phyloP scores from a whole-genome alignment of 2,888 invertebrate species.

The Cryptocephalus moraei region DNA sequence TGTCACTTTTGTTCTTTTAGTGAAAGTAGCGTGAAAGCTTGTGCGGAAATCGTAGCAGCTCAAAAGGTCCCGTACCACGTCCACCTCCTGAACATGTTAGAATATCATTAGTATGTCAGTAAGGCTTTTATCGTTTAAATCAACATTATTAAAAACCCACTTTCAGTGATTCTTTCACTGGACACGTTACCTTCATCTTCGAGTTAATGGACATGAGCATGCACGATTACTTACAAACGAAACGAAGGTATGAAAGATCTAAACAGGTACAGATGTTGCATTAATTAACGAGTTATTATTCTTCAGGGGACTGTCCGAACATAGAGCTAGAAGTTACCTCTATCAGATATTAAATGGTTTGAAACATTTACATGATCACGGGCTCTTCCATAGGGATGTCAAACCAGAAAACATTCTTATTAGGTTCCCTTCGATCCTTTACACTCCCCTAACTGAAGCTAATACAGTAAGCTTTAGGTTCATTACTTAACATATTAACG shows the following conservation, averaged over 20 bases:
- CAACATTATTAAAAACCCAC: constrained; percentile 8
- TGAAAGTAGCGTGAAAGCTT: constrained; percentile 38
- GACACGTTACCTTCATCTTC: constrained; percentile 51
- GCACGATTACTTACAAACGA: constrained; percentile 45
- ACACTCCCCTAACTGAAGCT: constrained; percentile 12
- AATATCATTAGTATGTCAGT: constrained; percentile 50
- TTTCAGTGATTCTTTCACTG: constrained; percentile 46
- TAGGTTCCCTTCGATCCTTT: constrained; percentile 36
- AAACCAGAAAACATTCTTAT: constrained; percentile 63
- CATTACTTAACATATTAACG: too few species aligned
- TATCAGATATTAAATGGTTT: constrained; percentile 52
- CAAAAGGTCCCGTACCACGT: constrained; percentile 48
- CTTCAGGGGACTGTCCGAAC: constrained; percentile 41
- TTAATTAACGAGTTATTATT: neutral
- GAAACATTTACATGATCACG: constrained; percentile 51
- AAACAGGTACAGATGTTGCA: neutral
- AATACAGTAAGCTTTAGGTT: constrained; percentile 5
- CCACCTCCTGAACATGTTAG: constrained; percentile 52
- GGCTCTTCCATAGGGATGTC: constrained; percentile 56
- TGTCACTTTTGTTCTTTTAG: constrained; percentile 25
- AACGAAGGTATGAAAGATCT: constrained; percentile 11
- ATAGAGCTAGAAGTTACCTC: constrained; percentile 45
- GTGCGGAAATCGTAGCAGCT: constrained; percentile 52
- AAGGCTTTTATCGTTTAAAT: constrained; percentile 8
- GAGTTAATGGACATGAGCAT: constrained; percentile 63